Evolutionary conservation across 2,888 invertebrate genomes (phyloP), one percentile per base, ranked within the genome.

Genomic region (Eumacrocentrus americanus): DNA sequence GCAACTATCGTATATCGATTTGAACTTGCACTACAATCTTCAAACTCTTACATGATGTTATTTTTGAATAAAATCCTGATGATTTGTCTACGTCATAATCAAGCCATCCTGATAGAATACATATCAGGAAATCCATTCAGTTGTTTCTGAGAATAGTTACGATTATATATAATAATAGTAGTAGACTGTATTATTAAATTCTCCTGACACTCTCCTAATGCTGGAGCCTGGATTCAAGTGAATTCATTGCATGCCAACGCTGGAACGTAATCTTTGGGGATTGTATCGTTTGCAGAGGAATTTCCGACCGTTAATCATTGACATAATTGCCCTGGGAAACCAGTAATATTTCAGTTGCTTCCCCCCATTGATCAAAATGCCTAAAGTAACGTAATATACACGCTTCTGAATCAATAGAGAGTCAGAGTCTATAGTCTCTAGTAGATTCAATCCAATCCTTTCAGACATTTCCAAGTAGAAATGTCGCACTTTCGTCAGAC

Each of bases 1-100:
- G 60, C 18, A 59, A 65, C 65, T 66, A 66, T 66, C 67, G 62
- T 67, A 59, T 61, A 64, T 66, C 64, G 62, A 66, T 67, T 60
- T 58, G 34, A 23, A 42, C 20, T 9, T 42, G 18, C 3, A 42
- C n/a, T 5, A 18, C n/a, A 2, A 18, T 9, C 2, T 20, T 42
- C 11, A n/a, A n/a, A n/a, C n/a, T n/a, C n/a, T n/a, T n/a, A n/a
- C n/a, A n/a, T n/a, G n/a, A n/a, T n/a, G n/a, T n/a, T n/a, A n/a
- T n/a, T n/a, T n/a, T n/a, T n/a, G n/a, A n/a, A n/a, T n/a, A n/a
- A n/a, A n/a, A n/a, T n/a, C n/a, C n/a, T n/a, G n/a, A n/a, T n/a
- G n/a, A n/a, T n/a, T n/a, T n/a, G n/a, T n/a, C n/a, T n/a, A n/a
- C n/a, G n/a, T n/a, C n/a, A n/a, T n/a, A n/a, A n/a, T n/a, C n/a